Conservation (phyloP, 2,113 vertebrate genomes). For the Seriola aureovittata region DNA sequence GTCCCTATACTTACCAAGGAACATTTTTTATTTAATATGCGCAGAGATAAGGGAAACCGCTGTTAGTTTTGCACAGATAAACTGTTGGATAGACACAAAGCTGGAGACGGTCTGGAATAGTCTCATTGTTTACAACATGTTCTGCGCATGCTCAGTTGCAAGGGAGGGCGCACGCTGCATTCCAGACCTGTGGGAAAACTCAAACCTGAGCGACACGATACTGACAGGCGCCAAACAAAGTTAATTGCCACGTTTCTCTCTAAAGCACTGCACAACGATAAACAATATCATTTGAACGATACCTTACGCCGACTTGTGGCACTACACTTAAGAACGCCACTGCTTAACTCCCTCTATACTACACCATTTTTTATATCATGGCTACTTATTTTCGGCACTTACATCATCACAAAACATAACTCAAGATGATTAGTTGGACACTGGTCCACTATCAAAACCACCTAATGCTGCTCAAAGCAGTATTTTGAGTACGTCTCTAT, state of each 20-base stretch:
- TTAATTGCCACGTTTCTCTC: accelerated
- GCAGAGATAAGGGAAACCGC: slow-evolving; percentile 4
- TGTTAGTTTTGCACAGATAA: slow-evolving; percentile 65
- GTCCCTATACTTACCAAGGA: slow-evolving; percentile 78
- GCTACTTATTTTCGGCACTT: background rate
- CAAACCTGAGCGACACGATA: background rate
- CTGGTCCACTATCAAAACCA: background rate
- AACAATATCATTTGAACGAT: background rate
- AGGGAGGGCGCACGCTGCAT: slow-evolving; percentile 74
- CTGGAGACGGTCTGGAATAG: slow-evolving; percentile 81
- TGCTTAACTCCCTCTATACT: background rate
- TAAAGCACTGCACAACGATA: background rate
- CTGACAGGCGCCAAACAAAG: background rate
- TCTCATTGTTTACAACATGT: slow-evolving; percentile 86
- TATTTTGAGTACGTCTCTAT: background rate
- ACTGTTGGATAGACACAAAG: slow-evolving; percentile 80
- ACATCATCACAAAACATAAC: background rate
- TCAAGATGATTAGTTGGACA: background rate
- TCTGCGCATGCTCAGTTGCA: slow-evolving; percentile 80
- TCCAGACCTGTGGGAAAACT: slow-evolving; percentile 57
- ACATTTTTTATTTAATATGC: slow-evolving; percentile 60
- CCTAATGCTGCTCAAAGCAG: background rate
- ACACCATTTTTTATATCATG: background rate
- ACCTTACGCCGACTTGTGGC: background rate
- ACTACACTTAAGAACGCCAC: background rate